phyloP scores from a whole-genome alignment of 2,888 invertebrate genomes.

The Fissipunctia ypsillon region DNA sequence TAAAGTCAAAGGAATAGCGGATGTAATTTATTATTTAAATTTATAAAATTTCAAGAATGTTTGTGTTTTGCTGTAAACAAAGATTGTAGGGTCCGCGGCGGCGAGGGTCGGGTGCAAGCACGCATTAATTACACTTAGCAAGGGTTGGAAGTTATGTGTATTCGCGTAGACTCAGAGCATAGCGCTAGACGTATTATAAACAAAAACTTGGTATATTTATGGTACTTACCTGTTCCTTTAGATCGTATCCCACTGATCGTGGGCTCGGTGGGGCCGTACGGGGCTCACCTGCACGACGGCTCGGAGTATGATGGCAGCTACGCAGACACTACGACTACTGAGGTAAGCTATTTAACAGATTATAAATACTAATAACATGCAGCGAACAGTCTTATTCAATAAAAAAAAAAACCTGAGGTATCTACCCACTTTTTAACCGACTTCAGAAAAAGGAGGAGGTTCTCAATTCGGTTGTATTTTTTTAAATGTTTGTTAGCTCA shows the following conservation, averaged over 20 bases:
- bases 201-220: slow-evolving; percentile 48
- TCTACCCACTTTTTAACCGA: no score
- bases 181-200: slow-evolving; percentile 58
- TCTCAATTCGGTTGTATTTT: no score
- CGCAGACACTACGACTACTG: slow-evolving; percentile 91
- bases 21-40: slow-evolving; percentile 66
- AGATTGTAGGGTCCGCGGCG: slow-evolving; percentile 79
- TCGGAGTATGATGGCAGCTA: slow-evolving; percentile 98
- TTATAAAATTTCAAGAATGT: slow-evolving; percentile 83
- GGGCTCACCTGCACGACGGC: slow-evolving; percentile 96
- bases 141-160: slow-evolving; percentile 77
- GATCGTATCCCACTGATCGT: slow-evolving; percentile 92
- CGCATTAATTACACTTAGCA: slow-evolving; percentile 88
- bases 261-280: slow-evolving; percentile 98
- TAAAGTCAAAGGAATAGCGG: slow-evolving; percentile 43
- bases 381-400: not conserved
- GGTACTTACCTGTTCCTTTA: slow-evolving; percentile 50
- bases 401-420: not conserved
- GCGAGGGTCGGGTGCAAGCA: slow-evolving; percentile 86
- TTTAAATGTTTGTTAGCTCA: no score
- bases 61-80: slow-evolving; percentile 82
- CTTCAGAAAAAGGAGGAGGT: no score
- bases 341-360: slow-evolving; percentile 79
- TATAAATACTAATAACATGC: not conserved
- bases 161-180: slow-evolving; percentile 68